Evolutionary conservation across 2,888 invertebrate genomes (phyloP).

Genomic region (Dinocampus coccinellae): DNA sequence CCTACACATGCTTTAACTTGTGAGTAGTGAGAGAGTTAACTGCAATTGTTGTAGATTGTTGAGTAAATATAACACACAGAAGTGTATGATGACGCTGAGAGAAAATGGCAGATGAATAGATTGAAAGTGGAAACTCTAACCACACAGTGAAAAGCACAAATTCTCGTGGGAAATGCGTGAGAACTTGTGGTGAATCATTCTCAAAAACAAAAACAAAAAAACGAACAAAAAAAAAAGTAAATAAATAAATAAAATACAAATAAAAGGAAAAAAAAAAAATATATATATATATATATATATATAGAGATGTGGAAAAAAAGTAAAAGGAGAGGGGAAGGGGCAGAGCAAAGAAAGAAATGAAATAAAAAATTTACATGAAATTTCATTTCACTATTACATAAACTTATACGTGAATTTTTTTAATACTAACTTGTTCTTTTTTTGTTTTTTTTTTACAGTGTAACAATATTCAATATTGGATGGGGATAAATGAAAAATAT

Average conservation of each 20-base stretch:
- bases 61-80: conserved; percentile 21
- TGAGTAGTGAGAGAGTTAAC: conserved; percentile 21
- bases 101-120: neutral
- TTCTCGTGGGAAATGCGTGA: conserved; percentile 2
- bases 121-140: conserved; percentile 10
- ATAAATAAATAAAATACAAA: neutral
- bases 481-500: too few species aligned
- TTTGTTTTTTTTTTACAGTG: too few species aligned
- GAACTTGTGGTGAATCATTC: conserved; percentile 3
- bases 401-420: neutral
- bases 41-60: conserved; percentile 29
- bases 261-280: neutral
- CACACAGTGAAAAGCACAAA: conserved; percentile 10
- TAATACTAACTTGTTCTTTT: too few species aligned
- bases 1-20: neutral
- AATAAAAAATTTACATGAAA: too few species aligned
- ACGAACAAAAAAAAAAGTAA: too few species aligned
- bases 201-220: too few species aligned
- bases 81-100: conserved; percentile 2
- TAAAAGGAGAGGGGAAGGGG: too few species aligned
- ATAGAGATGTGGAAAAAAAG: too few species aligned
- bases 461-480: too few species aligned
- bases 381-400: neutral
- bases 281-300: too few species aligned
- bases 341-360: too few species aligned